Base-by-base conservation (phyloP, 2,888 invertebrate species). In the Drosophila colorata region DNA sequence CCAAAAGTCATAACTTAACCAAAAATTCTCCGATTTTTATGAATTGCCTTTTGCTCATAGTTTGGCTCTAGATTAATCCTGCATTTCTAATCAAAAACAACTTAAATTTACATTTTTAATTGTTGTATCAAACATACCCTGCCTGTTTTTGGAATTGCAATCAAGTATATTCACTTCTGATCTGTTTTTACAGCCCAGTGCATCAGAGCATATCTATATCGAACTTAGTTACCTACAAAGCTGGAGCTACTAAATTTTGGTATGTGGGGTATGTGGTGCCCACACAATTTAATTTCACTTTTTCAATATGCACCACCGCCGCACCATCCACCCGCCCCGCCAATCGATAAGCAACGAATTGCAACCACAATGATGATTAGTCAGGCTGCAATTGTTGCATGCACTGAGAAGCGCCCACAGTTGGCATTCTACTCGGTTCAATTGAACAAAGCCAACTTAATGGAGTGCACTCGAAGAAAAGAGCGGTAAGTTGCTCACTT, bases 301-400 rank as follows among this genome's bases (percentile, higher is more conserved):
- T 61, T 51, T 23, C 13, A 38, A 53, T 53, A 41, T 28, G 25
- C 52, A 25, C 13, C 20, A 3, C 20, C 20, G 20, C 25, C 40
- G n/a, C n/a, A n/a, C n/a, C n/a, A n/a, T n/a, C n/a, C n/a, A 13
- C 31, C 16, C 14, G 38, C 8, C 14, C 38, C 8, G 8, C 14
- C 14, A 43, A 44, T 55, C 14, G 23, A 46, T 44, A 46, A 44
- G 7, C 11, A 55, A 13, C 47, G 16, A 61, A 61, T 64, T 65
- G 65, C 49, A 57, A 47, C 33, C 53, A 63, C 69, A 74, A 63
- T 55, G 66, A 38, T 40, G 38, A 69, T 51, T 41, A 37, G 41
- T 61, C 28, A 46, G 38, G 48, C 25, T 46, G 16, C 46, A 51
- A 74, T 69, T 67, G 61, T n/a, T 59, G 60, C 11, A 8, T 33